Evolutionary conservation across 2,888 invertebrate species (phyloP), one percentile per base, ranked within the genome.

Genomic region (Lochmaea crataegi): DNA sequence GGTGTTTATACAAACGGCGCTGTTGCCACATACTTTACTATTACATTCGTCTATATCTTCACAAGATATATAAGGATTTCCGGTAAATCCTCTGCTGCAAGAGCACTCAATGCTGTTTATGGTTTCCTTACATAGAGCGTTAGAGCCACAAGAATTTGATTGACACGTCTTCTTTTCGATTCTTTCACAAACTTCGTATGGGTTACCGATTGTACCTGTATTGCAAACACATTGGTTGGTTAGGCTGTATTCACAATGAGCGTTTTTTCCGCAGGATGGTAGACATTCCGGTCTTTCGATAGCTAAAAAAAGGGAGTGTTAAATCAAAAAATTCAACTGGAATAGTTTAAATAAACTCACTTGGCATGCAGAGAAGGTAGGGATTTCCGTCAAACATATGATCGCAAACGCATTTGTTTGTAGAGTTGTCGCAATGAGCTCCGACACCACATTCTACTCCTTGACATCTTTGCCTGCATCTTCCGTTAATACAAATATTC

Each of bases 1-100:
- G 0, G 94, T 94, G 84, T 98, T 97, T 77, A 96, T 93, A 83
- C 98, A 98, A 58, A 93, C 92, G 0, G 97, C 96, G 84, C 95
- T 94, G 81, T 91, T 90, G 9, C 94, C 96, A 82, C 95, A 95
- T 0, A 94, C 94, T 81, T 92, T 92, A 77, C 91, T 91, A 74
- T 88, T 89, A 83, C 96, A 96, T 87, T 96, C 96, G 83, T 96
- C 93, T 67, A 95, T 90, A 83, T 96, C 96, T 81, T 91, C 91
- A 84, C 97, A 97, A 9, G 78, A 77, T 72, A 96, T 91, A 84
- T 94, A 96, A 0, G 96, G 94, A 88, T 97, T 96, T 77, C 97
- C 97, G 72, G 92, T 89, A 83, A 92, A 95, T 38, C 96, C 96
- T 58, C 92, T 90, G 14, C 93, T 93, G 82, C 97, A 97, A 42